Conservation (phyloP, 2,888 invertebrate species). For the Frankliniella fusca region DNA sequence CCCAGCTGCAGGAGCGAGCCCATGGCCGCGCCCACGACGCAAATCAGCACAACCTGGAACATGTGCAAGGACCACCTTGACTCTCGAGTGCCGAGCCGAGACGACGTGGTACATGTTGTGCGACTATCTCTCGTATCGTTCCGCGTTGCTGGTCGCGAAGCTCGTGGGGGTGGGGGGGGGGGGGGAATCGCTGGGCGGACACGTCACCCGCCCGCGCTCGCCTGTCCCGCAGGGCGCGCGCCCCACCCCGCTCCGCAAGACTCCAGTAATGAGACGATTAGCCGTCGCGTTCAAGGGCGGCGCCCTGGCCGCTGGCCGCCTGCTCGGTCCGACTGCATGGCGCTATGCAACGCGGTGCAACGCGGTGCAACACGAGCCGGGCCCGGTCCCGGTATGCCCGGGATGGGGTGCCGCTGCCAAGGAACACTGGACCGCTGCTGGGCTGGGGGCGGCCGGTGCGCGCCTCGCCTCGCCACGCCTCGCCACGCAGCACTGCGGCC, state of each 20-base stretch:
- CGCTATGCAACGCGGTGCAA: no score
- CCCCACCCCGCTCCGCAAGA: background rate
- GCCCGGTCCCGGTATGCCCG: background rate
- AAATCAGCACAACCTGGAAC: background rate
- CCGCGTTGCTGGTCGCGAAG: background rate
- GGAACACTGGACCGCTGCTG: background rate
- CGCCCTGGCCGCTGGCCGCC: background rate
- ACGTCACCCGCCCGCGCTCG: background rate
- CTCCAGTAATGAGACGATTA: background rate
- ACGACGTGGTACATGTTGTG: background rate
- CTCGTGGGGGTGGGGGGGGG: background rate
- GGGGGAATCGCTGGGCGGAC: no score
- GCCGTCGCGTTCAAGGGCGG: background rate
- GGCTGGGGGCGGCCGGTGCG: background rate
- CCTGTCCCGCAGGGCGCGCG: background rate
- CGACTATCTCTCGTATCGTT: background rate
- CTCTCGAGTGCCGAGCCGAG: background rate
- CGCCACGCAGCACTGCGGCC: background rate
- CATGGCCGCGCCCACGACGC: slow-evolving; percentile 1
- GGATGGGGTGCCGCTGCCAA: background rate
- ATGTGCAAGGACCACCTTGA: background rate
- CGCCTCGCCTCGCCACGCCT: background rate
- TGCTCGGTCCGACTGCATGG: no score
- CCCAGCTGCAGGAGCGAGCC: background rate
- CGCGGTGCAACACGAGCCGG: background rate